Evolutionary conservation across 2,113 vertebrate species (phyloP), one percentile per base, ranked within the genome.

Genomic region (Lampris megalopsis): DNA sequence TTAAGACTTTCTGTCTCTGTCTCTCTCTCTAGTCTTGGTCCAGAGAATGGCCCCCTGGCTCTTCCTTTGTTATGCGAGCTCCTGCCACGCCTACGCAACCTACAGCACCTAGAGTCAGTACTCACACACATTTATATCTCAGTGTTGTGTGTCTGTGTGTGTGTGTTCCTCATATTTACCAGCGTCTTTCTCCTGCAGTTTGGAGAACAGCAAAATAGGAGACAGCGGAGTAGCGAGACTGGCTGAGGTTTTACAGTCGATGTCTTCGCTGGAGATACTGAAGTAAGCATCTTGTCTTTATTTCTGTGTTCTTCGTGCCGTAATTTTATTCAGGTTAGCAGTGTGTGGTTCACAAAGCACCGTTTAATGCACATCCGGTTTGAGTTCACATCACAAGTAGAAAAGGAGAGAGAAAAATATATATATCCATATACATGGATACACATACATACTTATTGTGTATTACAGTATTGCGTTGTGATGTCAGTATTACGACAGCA

Each of bases 141-240:
- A 7, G 4, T 56, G 35, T 5, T 43, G 9, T 37, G 1, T 53
- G 1, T 1, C 3, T 24, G 4, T 2, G 11, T 37, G 0, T 0
- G 35, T 11, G 0, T 68, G 24, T 53, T 48, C 45, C 11, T 9
- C 4, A 40, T 73, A 57, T 67, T 48, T 79, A 2, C 78, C 40
- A 36, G 6, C 48, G n/a, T 2, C 7, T 9, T 24, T 43, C 40
- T 54, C 42, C 45, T 84, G 60, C 83, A 99, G 98, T 88, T 91
- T 99, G 9, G 96, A 98, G 80, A 95, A 96, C 69, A 97, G 96
- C 82, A 95, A 94, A 83, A 94, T 99, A 0, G 96, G 95, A 24
- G 96, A 99, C 59, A 67, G 88, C 68, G 97, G 95, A 40, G 95
- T 94, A 0, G 89, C 87, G n/a, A 90, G 90, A 47, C 84, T 99